Percentiles rank a stretch among this genome's conserved stretches.
Evolutionary conservation across 2,888 invertebrate genomes (phyloP).

Genomic region (Xylophagus ater): DNA sequence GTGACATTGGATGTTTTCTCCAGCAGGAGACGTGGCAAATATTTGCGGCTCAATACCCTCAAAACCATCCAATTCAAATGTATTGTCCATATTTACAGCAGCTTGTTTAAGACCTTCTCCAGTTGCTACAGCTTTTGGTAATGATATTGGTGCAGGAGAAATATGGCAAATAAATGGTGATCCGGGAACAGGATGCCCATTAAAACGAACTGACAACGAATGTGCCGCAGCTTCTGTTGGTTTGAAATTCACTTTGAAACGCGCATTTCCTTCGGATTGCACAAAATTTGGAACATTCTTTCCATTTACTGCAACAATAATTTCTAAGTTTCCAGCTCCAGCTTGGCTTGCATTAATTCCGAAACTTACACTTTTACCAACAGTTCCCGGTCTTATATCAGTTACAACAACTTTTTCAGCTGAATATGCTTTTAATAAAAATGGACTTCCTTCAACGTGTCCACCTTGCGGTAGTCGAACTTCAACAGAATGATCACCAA

Average conservation of each 20-base stretch:
- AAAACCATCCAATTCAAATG: constrained; percentile 46
- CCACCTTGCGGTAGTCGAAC: constrained; percentile 52
- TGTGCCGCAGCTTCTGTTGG: constrained; percentile 89
- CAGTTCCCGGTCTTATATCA: constrained; percentile 80
- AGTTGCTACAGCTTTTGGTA: constrained; percentile 46
- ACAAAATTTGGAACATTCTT: constrained; percentile 98
- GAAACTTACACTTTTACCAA: constrained; percentile 88
- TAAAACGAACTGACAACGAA: constrained; percentile 76
- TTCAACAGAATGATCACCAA: constrained; percentile 89
- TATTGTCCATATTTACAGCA: constrained; percentile 42
- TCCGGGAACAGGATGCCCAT: constrained; percentile 68
- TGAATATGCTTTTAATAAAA: constrained; percentile 91
- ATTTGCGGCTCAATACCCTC: constrained; percentile 54
- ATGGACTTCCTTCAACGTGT: constrained; percentile 90
- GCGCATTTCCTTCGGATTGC: constrained; percentile 92
- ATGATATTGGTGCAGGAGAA: constrained; percentile 42
- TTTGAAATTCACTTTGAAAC: constrained; percentile 90
- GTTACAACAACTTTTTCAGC: constrained; percentile 89
- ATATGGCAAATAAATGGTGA: constrained; percentile 92
- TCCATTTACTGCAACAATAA: constrained; percentile 91
- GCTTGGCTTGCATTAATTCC: constrained; percentile 76
- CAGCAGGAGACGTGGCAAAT: constrained; percentile 73
- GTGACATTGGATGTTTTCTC: constrained; percentile 63
- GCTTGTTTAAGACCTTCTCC: constrained; percentile 38
- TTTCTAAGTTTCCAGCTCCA: constrained; percentile 93